Evolutionary conservation across 1,140 invertebrate genomes (phyloP), one percentile per base, ranked within the genome.

Genomic region (Hormaphis cornu): DNA sequence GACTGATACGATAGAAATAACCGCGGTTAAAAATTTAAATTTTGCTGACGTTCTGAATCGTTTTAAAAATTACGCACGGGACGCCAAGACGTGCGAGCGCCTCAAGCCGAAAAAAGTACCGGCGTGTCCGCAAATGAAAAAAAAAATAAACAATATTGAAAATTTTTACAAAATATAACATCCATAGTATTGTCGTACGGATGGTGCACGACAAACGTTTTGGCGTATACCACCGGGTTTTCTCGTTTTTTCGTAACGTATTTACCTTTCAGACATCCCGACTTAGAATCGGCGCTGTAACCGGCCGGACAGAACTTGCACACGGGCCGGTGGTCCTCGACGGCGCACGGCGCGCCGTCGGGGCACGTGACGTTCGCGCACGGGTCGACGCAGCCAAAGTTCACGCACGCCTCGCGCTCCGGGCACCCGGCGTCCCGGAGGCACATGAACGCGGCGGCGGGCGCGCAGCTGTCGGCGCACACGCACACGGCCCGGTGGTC

Each of bases 191-290:
- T n/a, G n/a, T n/a, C n/a, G n/a, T n/a, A n/a, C n/a, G n/a, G n/a
- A n/a, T n/a, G n/a, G n/a, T n/a, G n/a, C n/a, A n/a, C n/a, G n/a
- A n/a, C n/a, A n/a, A n/a, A n/a, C n/a, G n/a, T n/a, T n/a, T n/a
- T n/a, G n/a, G n/a, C n/a, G n/a, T n/a, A n/a, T n/a, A n/a, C n/a
- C n/a, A n/a, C n/a, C n/a, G n/a, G n/a, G n/a, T n/a, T 63, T 42
- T 30, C 18, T 46, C 46, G n/a, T 42, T 46, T 53, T 70, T 70
- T 61, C 52, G 59, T 71, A 40, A 22, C 50, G 50, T 48, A 61
- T 48, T 90, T 93, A 93, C 91, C 91, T 93, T 93, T 91, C 81
- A 90, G 86, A 84, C 91, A 94, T 88, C 90, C 91, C 84, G 89
- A 89, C 84, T 87, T 88, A 79, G 86, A 83, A 82, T 93, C 90